Evolutionary conservation across 2,113 vertebrate genomes (phyloP).

Genomic region (Myodes glareolus): DNA sequence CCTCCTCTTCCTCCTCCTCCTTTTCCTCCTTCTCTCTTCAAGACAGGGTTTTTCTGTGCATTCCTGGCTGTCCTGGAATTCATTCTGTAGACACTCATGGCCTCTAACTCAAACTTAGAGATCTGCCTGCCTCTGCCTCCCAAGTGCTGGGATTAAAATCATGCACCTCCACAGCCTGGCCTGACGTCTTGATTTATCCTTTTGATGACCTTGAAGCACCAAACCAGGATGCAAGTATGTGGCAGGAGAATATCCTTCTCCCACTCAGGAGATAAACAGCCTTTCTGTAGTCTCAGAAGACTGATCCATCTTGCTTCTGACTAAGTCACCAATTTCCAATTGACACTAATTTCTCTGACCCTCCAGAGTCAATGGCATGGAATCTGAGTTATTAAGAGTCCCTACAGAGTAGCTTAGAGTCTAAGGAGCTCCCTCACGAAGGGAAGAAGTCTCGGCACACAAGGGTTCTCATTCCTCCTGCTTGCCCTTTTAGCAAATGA

Average conservation of each 20-base stretch:
- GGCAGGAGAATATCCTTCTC: background rate
- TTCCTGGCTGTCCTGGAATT: background rate
- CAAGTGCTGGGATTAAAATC: background rate
- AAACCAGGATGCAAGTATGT: background rate
- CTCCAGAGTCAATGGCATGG: background rate
- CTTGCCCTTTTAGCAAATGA: background rate
- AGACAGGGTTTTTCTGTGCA: background rate
- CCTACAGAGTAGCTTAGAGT: background rate
- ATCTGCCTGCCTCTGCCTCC: background rate
- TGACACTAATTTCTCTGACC: background rate
- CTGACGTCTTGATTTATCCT: background rate
- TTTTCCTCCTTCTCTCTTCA: background rate
- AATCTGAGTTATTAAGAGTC: background rate
- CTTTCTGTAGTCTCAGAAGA: background rate
- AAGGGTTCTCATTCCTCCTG: background rate
- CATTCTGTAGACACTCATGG: background rate
- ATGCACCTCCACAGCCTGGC: background rate
- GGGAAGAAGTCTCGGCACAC: background rate
- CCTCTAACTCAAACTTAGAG: background rate
- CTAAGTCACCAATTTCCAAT: background rate
- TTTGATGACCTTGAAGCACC: background rate
- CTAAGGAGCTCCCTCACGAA: background rate
- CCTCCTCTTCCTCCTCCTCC: background rate
- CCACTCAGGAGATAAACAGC: background rate
- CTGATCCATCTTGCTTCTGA: background rate